A percentile compares a stretch with the other conserved stretches of the same genome.
Conservation (phyloP, 2,888 invertebrate species). For the Philereme vetulata region DNA sequence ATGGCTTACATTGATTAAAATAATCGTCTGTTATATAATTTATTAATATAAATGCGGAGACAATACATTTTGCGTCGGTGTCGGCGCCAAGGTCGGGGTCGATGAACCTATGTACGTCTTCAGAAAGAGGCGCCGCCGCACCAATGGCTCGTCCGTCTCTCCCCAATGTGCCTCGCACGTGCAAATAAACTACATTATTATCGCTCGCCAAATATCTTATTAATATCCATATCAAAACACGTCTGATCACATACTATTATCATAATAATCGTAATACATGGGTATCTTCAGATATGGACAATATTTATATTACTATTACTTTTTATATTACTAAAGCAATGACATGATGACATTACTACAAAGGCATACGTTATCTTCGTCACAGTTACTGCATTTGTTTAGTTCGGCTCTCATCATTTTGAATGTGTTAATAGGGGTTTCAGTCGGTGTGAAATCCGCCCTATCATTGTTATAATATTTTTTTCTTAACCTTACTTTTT, state of each 20-base stretch:
- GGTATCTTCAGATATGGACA: background rate
- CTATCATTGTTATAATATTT: background rate
- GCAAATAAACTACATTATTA: conserved; percentile 50
- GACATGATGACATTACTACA: background rate
- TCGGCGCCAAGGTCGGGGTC: conserved; percentile 76
- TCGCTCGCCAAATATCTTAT: conserved; percentile 32
- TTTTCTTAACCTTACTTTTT: too few relatives aligned
- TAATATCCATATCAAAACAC: conserved; percentile 17
- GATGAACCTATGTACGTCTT: conserved; percentile 75
- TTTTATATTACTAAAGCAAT: conserved; percentile 5
- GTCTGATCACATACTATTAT: conserved; percentile 2
- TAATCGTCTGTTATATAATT: conserved; percentile 33
- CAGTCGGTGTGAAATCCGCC: background rate
- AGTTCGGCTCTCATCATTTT: background rate
- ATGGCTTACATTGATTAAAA: conserved; percentile 29
- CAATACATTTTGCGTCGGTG: conserved; percentile 65
- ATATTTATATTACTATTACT: too few relatives aligned
- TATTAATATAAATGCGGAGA: conserved; percentile 45
- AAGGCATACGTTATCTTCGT: background rate
- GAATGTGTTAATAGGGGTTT: background rate
- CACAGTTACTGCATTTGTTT: background rate
- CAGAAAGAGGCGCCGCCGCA: conserved; percentile 54
- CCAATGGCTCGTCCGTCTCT: conserved; percentile 35
- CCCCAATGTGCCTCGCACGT: conserved; percentile 41
- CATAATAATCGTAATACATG: conserved; percentile 1